Base-by-base conservation (phyloP, 2,888 invertebrate species). In the Drosophila prolongata region DNA sequence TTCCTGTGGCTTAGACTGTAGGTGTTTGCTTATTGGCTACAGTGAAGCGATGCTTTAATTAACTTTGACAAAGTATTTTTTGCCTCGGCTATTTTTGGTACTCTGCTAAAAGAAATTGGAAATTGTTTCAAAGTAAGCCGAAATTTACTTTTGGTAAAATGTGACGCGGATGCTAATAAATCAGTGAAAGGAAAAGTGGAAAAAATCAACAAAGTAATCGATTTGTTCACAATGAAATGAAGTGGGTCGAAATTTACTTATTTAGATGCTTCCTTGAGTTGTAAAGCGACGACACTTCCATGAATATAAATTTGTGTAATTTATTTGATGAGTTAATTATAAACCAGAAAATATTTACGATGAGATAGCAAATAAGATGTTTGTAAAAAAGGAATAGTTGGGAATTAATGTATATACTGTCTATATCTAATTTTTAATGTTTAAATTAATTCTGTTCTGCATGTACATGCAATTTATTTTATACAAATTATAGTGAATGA, bases 21-120 rank as follows among this genome's bases (percentile, higher is more conserved):
- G 70, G 77, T 80, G 74, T 69, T 64, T 75, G 78, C 65, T 37
- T 64, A 66, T 66, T 60, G 72, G 62, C 58, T 50, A 77, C 80
- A 62, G 66, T 68, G 59, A 27, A 66, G 62, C 53, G 66, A 58
- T 65, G 64, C 49, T 53, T 72, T 83, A 80, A 86, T 83, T 80
- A 80, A 78, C 65, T 86, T 69, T 54, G 27, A 47, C 40, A 56
- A 72, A 65, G 56, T 56, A 34, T 56, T 65, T 58, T 38, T 57
- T 38, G 34, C 11, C 19, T 40, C 54, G 60, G 54, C 61, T 71
- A 71, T 70, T 70, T 70, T 47, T 24, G 47, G 35, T 10, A 8
- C 35, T 14, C 27, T 10, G 35, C 14, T 13, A 6, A 24, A 16
- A 24, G 6, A 61, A 62, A 49, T 62, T 66, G 46, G 40, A 54